phyloP scores from a whole-genome alignment of 2,113 vertebrate species.

The Vidua chalybeata region DNA sequence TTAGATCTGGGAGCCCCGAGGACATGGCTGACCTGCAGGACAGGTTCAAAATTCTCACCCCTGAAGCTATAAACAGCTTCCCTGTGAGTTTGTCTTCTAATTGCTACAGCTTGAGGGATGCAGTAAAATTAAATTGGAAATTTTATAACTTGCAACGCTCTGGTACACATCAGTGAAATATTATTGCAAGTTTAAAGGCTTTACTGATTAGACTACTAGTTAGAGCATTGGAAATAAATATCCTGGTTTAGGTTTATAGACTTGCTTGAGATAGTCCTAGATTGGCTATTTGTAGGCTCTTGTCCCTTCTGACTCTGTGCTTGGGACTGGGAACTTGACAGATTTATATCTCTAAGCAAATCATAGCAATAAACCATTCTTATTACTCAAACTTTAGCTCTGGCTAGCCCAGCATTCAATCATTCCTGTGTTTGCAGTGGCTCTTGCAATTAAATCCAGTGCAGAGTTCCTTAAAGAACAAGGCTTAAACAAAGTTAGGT shows the following conservation, averaged over 20 bases:
- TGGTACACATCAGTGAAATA: slow-evolving; percentile 82
- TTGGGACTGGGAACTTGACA: slow-evolving; percentile 42
- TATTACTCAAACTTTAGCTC: slow-evolving; percentile 29
- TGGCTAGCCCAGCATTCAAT: neutral
- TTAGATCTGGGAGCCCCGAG: slow-evolving; percentile 71
- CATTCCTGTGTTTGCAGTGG: neutral
- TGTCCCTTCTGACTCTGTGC: slow-evolving; percentile 23
- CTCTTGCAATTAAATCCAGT: neutral
- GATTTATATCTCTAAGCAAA: slow-evolving; percentile 59
- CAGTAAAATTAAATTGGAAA: slow-evolving; percentile 85
- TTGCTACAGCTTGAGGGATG: slow-evolving; percentile 76
- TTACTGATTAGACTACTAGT: slow-evolving; percentile 81
- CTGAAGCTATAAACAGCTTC: slow-evolving; percentile 87
- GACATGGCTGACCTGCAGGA: slow-evolving; percentile 74
- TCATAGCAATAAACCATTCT: slow-evolving; percentile 32
- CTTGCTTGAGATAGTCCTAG: slow-evolving; percentile 49
- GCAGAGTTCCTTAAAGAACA: neutral
- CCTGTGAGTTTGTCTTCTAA: slow-evolving; percentile 85
- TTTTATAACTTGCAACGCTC: slow-evolving; percentile 82
- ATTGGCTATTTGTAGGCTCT: slow-evolving; percentile 20
- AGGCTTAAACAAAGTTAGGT: neutral
- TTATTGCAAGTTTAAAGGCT: slow-evolving; percentile 79
- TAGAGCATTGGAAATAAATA: slow-evolving; percentile 76
- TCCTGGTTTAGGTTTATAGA: slow-evolving; percentile 73
- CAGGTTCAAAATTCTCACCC: slow-evolving; percentile 89